Conservation (phyloP, 2,113 vertebrate species). For the Trichechus manatus region DNA sequence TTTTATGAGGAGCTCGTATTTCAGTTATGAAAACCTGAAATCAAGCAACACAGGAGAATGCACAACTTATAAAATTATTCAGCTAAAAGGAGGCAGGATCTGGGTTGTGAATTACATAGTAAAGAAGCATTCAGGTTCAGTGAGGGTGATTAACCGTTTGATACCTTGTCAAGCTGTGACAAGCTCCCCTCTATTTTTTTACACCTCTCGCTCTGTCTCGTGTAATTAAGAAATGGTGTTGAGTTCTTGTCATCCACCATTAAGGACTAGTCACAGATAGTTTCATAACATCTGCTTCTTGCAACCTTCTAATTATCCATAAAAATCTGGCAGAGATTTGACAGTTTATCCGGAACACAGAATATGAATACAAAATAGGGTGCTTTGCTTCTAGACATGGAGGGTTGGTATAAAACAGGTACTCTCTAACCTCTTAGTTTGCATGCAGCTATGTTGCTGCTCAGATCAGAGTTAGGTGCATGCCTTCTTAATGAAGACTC, state of each 20-base stretch:
- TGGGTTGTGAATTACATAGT: not conserved
- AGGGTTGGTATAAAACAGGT: not conserved
- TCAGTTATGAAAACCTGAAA: constrained; percentile 49
- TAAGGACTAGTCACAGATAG: constrained; percentile 76
- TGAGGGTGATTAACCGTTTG: constrained; percentile 67
- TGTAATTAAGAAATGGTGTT: constrained; percentile 75
- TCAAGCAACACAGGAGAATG: constrained; percentile 3
- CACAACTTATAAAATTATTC: constrained; percentile 18
- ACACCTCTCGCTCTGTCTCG: constrained; percentile 1
- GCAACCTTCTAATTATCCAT: constrained; percentile 80
- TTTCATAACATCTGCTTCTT: constrained; percentile 82
- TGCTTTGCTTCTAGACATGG: not conserved
- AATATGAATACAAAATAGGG: constrained; percentile 59
- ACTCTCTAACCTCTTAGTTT: constrained; percentile 46
- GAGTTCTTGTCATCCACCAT: constrained; percentile 78
- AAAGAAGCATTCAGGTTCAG: constrained; percentile 53
- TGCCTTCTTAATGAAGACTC: constrained; percentile 47
- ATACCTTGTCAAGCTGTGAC: constrained; percentile 63
- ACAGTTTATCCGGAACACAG: constrained; percentile 61
- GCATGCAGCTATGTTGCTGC: not conserved
- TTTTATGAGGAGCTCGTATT: constrained; percentile 25
- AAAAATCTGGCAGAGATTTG: constrained; percentile 69
- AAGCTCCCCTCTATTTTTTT: not conserved
- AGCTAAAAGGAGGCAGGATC: not conserved
- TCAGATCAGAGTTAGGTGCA: not conserved